Evolutionary conservation across 2,888 invertebrate genomes (phyloP).

Genomic region (Zygothrica quintamaculata): DNA sequence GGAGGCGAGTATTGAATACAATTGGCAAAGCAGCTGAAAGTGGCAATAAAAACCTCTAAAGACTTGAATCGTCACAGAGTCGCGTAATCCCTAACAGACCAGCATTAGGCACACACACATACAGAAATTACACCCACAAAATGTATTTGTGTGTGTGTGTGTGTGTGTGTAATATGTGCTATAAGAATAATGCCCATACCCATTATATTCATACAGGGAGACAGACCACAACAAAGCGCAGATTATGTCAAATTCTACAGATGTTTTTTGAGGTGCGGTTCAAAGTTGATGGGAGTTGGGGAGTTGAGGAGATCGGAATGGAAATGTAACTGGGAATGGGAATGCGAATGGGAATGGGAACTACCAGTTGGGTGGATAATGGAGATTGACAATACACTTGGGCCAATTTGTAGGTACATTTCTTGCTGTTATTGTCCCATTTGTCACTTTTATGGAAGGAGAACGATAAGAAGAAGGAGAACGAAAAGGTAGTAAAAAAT

Average conservation of each 20-base stretch:
- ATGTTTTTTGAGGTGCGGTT: slow-evolving; percentile 59
- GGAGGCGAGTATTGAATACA: neutral
- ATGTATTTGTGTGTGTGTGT: too few species aligned
- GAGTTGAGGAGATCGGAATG: neutral
- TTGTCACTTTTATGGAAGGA: slow-evolving; percentile 64
- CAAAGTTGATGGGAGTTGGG: neutral
- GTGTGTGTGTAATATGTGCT: too few species aligned
- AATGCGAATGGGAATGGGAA: neutral
- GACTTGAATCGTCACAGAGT: slow-evolving; percentile 15
- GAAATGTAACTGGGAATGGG: neutral
- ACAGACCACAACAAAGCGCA: slow-evolving; percentile 65
- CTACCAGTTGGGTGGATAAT: neutral
- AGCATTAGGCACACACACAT: slow-evolving; percentile 17
- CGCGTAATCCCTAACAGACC: slow-evolving; percentile 57
- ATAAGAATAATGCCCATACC: slow-evolving; percentile 28
- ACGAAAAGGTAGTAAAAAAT: slow-evolving; percentile 44
- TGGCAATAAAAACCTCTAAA: slow-evolving; percentile 34
- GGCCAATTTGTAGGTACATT: slow-evolving; percentile 24
- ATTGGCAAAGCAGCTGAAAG: slow-evolving; percentile 29
- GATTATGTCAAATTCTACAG: slow-evolving; percentile 77
- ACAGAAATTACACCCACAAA: slow-evolving; percentile 37
- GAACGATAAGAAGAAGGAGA: too few species aligned
- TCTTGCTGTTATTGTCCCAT: slow-evolving; percentile 28
- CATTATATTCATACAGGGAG: slow-evolving; percentile 26
- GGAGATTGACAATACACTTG: slow-evolving; percentile 3